These are phyloP conservation scores for Mactromeris polynyma DNA, from an alignment of 2,888 invertebrate genomes.

Conservation along the genomic window DNA sequence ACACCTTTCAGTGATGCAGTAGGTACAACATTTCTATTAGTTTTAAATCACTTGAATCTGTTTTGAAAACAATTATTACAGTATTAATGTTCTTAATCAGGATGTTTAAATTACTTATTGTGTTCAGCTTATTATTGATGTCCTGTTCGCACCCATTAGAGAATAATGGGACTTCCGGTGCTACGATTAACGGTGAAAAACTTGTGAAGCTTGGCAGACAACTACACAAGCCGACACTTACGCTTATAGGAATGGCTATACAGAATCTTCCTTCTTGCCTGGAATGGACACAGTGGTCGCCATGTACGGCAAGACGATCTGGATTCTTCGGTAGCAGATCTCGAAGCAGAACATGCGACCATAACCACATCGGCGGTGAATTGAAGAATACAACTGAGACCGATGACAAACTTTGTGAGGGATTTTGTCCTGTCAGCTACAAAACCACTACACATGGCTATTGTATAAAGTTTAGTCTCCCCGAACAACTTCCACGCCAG, in stretches of 20 bases:
- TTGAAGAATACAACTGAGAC: not conserved
- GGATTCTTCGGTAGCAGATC: constrained; percentile 1
- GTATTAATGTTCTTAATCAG: not conserved
- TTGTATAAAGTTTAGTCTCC: not conserved
- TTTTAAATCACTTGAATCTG: no score
- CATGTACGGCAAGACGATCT: not conserved
- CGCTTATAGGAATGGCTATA: constrained; percentile 14
- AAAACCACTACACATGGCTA: not conserved
- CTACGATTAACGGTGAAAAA: not conserved
- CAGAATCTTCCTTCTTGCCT: constrained; percentile 1
- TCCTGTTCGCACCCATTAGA: not conserved
- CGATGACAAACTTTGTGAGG: not conserved
- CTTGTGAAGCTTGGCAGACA: not conserved
- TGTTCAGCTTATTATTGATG: not conserved
- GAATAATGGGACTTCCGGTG: constrained; percentile 1
- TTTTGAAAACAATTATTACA: not conserved
- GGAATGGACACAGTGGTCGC: constrained; percentile 22
- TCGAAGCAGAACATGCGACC: not conserved
- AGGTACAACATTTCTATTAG: no score
- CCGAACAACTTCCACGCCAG: not conserved
- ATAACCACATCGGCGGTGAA: not conserved
- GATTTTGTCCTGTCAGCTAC: not conserved
- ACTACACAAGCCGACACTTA: not conserved
- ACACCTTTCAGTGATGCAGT: no score
- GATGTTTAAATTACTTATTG: no score